Percentiles rank a stretch among this genome's conserved stretches.
phyloP scores from a whole-genome alignment of 2,888 invertebrate species.

The Elmis aenea region DNA sequence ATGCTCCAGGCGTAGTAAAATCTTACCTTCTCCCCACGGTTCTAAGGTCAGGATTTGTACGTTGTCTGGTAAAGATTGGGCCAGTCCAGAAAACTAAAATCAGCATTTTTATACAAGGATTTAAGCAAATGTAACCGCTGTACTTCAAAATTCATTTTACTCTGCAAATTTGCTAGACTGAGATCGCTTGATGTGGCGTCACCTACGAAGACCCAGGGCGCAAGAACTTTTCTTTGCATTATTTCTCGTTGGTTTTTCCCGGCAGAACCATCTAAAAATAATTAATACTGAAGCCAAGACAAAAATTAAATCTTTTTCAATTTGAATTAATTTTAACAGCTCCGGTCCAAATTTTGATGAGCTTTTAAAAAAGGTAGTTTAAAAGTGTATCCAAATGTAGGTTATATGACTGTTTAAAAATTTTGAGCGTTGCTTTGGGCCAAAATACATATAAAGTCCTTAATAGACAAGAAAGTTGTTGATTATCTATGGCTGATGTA shows the following conservation, averaged over 20 bases:
- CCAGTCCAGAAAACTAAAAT: slow-evolving; percentile 46
- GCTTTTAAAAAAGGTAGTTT: too few species aligned
- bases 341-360: too few species aligned
- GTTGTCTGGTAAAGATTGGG: slow-evolving; percentile 56
- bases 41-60: slow-evolving; percentile 73
- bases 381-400: too few species aligned
- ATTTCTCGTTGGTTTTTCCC: slow-evolving; percentile 42
- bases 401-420: too few species aligned
- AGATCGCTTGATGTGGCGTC: slow-evolving; percentile 41
- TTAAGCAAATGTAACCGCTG: not conserved
- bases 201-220: slow-evolving; percentile 20
- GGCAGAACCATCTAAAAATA: slow-evolving; percentile 35
- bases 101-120: not conserved
- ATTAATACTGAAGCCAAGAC: too few species aligned
- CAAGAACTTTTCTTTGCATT: slow-evolving; percentile 47
- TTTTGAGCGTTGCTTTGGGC: too few species aligned
- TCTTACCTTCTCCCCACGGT: slow-evolving; percentile 55
- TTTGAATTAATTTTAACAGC: too few species aligned
- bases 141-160: slow-evolving; percentile 30
- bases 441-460: too few species aligned
- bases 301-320: not conserved
- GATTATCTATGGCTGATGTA: too few species aligned
- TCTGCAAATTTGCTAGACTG: slow-evolving; percentile 35
- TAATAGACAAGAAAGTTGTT: too few species aligned
- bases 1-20: slow-evolving; percentile 73